Evolutionary conservation across 2,888 invertebrate genomes (phyloP).

Genomic region (Globia sparganii): DNA sequence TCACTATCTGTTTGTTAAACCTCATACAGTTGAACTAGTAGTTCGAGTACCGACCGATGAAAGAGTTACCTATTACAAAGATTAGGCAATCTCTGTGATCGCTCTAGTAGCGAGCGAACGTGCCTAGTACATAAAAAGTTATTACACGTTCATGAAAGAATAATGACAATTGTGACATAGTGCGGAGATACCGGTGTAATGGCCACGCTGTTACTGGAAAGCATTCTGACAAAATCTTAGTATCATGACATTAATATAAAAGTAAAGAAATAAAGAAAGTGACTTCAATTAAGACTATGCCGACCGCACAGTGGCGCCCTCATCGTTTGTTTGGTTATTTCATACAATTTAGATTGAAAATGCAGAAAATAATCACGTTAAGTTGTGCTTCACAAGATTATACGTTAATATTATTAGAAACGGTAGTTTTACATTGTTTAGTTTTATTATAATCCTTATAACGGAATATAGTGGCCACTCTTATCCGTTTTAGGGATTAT

Average conservation of each 20-base stretch:
- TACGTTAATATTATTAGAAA: no score
- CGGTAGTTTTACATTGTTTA: no score
- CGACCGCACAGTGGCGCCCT: no score
- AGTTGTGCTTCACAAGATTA: no score
- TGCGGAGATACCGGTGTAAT: background rate
- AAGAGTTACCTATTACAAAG: slow-evolving; percentile 1
- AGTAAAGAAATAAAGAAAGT: background rate
- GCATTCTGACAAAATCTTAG: slow-evolving; percentile 13
- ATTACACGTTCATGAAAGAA: slow-evolving; percentile 7
- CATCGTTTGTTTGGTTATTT: no score
- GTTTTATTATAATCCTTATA: no score
- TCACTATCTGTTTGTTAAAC: background rate
- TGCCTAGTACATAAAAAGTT: slow-evolving; percentile 32
- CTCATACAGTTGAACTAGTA: background rate
- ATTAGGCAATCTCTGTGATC: slow-evolving; percentile 26
- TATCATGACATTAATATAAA: background rate
- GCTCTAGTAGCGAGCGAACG: background rate
- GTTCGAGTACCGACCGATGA: background rate
- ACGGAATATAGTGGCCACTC: no score
- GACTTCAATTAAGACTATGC: background rate
- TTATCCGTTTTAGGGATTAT: no score
- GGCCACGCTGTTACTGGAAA: slow-evolving; percentile 1
- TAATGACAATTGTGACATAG: slow-evolving; percentile 33
- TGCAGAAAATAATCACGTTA: no score
- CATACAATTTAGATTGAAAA: no score